These are phyloP conservation scores for Vultur gryphus DNA, from an alignment of 2,797 vertebrate species.

Conservation along the genomic window DNA sequence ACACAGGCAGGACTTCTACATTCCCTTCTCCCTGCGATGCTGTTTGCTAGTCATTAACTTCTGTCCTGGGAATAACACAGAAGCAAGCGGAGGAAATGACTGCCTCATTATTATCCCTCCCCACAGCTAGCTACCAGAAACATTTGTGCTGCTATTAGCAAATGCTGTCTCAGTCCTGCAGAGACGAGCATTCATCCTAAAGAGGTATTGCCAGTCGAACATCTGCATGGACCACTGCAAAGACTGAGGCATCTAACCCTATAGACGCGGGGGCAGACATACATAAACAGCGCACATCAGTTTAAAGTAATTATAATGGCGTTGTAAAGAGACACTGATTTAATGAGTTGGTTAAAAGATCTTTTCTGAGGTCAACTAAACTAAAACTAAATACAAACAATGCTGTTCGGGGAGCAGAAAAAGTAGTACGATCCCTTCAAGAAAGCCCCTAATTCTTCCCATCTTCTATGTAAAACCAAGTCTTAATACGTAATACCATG, in stretches of 20 bases:
- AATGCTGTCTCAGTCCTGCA: background rate
- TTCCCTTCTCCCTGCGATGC: background rate
- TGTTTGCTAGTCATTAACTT: background rate
- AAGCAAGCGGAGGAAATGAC: background rate
- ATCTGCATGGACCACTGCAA: background rate
- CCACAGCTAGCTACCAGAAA: background rate
- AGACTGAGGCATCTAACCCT: background rate
- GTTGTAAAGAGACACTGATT: background rate
- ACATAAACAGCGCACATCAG: background rate
- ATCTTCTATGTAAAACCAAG: background rate
- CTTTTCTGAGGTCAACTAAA: background rate
- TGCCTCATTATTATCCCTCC: background rate
- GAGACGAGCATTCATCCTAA: background rate
- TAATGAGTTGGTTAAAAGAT: background rate
- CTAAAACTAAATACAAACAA: background rate
- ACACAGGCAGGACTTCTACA: background rate
- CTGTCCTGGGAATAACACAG: background rate
- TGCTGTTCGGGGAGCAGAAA: background rate
- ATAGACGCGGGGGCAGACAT: rapidly evolving
- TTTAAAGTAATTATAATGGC: background rate
- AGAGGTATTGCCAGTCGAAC: background rate
- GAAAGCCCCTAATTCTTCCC: background rate
- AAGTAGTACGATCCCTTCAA: rapidly evolving
- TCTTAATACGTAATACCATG: background rate
- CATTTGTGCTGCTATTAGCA: background rate